Evolutionary conservation across 2,888 invertebrate genomes (phyloP), one percentile per base, ranked within the genome.

Genomic region (Cheilosia pagana): DNA sequence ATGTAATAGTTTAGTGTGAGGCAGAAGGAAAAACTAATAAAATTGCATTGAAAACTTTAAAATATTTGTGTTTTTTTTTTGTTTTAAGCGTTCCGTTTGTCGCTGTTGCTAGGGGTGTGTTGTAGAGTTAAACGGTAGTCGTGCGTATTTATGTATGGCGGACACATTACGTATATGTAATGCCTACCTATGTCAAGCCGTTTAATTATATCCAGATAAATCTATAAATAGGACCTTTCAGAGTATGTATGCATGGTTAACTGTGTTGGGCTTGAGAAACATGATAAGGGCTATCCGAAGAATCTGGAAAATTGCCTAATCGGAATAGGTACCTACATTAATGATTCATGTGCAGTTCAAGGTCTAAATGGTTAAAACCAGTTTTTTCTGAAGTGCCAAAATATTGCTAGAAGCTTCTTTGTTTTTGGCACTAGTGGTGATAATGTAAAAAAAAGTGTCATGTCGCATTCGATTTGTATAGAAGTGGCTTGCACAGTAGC

Each of bases 41-140:
- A 85, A 85, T 85, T 76, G 85, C 85, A 81, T 85, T 85, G 65
- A 71, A 57, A 85, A 85, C 76, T 75, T 76, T 1, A 79, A 35
- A 4, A 3, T 10, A 16, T 10, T 62, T 8, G 62, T 57, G 16
- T 78, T 75, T 39, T 52, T 39, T 52, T 43, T 53, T 67, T 16
- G 2, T n/a, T 23, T 55, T 28, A 10, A 16, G 21, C 41, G 0
- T 8, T 62, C 2, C 62, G n/a, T 59, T 70, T 63, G 68, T 63
- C 50, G 50, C 35, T 76, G 63, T 77, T 82, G 82, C 78, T 67
- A 77, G 48, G 79, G 35, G 21, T 35, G 12, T 28, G 28, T 65
- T 59, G 31, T n/a, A n/a, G 43, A 3, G 16, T 16, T 8, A 23
- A 23, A 14, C 21, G 5, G 39, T 3, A 52, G 50, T 63, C 50